Base-by-base conservation (phyloP, 2,888 invertebrate genomes). In the Beris chalybata region DNA sequence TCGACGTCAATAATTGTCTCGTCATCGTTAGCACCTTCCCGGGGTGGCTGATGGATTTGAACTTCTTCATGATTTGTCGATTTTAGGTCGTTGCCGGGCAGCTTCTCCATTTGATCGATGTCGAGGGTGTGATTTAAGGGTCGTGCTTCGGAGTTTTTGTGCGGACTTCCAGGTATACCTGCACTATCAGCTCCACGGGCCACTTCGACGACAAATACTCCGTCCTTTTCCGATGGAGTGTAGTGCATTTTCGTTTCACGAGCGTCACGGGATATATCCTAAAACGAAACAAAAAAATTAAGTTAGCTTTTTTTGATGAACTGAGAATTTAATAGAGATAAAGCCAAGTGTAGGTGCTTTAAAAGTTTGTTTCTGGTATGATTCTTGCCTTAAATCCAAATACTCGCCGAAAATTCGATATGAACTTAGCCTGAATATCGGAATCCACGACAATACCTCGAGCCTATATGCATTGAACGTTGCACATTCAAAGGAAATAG, bases 211-310 rank as follows among this genome's bases (percentile, higher is more conserved):
- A 90, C 89, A 73, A 90, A 90, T 44, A 90, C 89, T 1, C 89
- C 89, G 68, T 89, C 88, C 74, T 88, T 87, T 70, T 88, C 87
- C 5, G 83, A 81, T 9, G 88, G 86, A 6, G 87, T 88, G 71
- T 89, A 89, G 74, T 88, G 88, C 88, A 90, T 87, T 74, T 88
- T 89, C 0, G 89, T 89, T 76, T 89, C 89, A 38, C 89, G 83
- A 4, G 89, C 87, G 71, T 89, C 87, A 69, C 85, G 86, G 31
- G 87, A 85, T 57, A 89, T 85, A 72, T 89, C 89, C 89, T 89
- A 82, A 55, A 83, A 81, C 44, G 56, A 66, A 30, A 59, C 22
- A 65, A 15, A 53, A 65, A 11, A 58, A 45, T 58, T 43, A 12
- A 54, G 45, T 11, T 22, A 22, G 22, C n/a, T 22, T 22, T 22